Evolutionary conservation across 2,113 vertebrate genomes (phyloP).

Genomic region (Chelonoidis abingdonii): DNA sequence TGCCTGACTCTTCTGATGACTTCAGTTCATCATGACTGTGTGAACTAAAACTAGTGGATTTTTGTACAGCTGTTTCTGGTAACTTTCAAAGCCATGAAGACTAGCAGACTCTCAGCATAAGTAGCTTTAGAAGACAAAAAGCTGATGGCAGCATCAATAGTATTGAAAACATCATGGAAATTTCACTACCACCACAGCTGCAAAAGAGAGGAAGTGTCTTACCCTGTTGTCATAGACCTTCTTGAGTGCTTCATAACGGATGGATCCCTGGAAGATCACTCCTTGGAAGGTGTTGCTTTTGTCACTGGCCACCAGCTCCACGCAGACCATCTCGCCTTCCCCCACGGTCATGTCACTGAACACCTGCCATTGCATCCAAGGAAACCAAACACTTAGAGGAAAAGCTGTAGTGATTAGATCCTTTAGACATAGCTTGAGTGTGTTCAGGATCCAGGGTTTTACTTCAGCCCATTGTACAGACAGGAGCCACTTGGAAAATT

Average conservation of each 20-base stretch:
- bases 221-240: slow-evolving; percentile 99
- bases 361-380: slow-evolving; percentile 80
- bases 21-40: background rate
- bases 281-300: slow-evolving; percentile 96
- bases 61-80: background rate
- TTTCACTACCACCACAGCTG: accelerated
- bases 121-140: background rate
- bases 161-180: background rate
- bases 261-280: slow-evolving; percentile 98
- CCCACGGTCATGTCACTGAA: slow-evolving; percentile 98
- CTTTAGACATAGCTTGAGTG: background rate
- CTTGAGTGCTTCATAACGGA: slow-evolving; percentile 97
- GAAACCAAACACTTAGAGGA: background rate
- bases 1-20: background rate
- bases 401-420: background rate
- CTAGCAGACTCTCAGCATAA: background rate
- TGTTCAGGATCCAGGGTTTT: background rate
- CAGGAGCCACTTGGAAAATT: background rate
- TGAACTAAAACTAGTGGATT: background rate
- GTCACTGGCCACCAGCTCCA: slow-evolving; percentile 98
- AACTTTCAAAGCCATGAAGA: background rate
- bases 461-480: background rate
- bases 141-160: background rate
- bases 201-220: slow-evolving; percentile 46
- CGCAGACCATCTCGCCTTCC: slow-evolving; percentile 99